phyloP scores from a whole-genome alignment of 1,140 invertebrate species.

The Drosophila murphyi region DNA sequence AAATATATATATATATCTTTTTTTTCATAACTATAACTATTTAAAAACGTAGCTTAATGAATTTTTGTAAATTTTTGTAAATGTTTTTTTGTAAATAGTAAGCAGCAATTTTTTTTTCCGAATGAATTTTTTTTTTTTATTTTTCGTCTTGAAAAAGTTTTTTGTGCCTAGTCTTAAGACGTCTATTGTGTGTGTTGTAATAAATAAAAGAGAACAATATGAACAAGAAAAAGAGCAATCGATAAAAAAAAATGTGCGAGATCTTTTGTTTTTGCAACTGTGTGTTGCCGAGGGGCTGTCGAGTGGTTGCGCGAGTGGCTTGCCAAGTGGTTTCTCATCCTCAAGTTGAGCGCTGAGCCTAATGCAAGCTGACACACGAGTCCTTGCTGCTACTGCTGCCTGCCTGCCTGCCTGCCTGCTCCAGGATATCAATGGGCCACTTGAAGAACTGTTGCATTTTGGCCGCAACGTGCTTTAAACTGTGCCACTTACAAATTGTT shows the following conservation, averaged over 20 bases:
- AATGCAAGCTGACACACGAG: slow-evolving; percentile 77
- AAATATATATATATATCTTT: slow-evolving; percentile 28
- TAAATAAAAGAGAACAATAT: slow-evolving; percentile 38
- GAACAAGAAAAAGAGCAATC: slow-evolving; percentile 48
- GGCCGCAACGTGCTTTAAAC: slow-evolving; percentile 46
- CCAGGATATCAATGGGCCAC: slow-evolving; percentile 7
- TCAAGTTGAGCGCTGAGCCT: slow-evolving; percentile 50
- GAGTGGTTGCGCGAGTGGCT: slow-evolving; percentile 10
- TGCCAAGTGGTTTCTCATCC: not conserved
- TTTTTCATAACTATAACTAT: slow-evolving; percentile 34
- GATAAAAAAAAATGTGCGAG: slow-evolving; percentile 21
- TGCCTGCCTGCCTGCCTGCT: not conserved
- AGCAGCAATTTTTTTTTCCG: slow-evolving; percentile 37
- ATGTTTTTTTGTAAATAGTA: slow-evolving; percentile 76
- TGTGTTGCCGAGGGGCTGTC: not conserved
- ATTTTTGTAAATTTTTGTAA: slow-evolving; percentile 78
- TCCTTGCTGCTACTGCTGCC: slow-evolving; percentile 16
- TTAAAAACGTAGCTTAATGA: slow-evolving; percentile 53
- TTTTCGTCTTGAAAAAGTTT: slow-evolving; percentile 30
- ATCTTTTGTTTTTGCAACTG: slow-evolving; percentile 46
- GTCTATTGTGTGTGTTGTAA: slow-evolving; percentile 72
- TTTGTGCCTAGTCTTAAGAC: slow-evolving; percentile 78
- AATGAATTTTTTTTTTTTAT: slow-evolving; percentile 38
- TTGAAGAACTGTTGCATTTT: slow-evolving; percentile 75
- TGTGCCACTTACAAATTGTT: slow-evolving; percentile 78